phyloP scores from a whole-genome alignment of 1,140 invertebrate species.

The Yoshiicerus persimilis region DNA sequence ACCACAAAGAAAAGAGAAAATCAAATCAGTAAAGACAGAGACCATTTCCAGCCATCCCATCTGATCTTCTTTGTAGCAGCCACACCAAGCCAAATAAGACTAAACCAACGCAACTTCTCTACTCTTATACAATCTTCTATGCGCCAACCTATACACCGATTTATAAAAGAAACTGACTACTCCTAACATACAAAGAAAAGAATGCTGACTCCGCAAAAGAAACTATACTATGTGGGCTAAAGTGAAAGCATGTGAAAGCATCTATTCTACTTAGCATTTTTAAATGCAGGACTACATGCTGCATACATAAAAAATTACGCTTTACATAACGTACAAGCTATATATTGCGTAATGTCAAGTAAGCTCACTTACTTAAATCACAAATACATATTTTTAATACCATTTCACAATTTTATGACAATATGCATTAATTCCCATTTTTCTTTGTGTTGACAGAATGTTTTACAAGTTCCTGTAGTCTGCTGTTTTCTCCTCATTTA shows the following conservation, averaged over 20 bases:
- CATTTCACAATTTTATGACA: too few species aligned
- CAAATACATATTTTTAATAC: too few species aligned
- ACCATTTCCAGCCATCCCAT: not conserved
- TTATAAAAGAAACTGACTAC: not conserved
- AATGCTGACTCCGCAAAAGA: not conserved
- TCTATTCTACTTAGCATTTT: not conserved
- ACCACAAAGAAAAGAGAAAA: not conserved
- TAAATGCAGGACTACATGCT: not conserved
- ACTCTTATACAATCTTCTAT: not conserved
- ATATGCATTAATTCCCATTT: too few species aligned
- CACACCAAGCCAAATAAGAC: not conserved
- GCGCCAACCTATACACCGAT: not conserved
- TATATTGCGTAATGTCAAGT: too few species aligned
- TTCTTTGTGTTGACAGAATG: too few species aligned
- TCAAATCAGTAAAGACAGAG: constrained; percentile 4
- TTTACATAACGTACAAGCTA: too few species aligned
- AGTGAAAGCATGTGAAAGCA: not conserved
- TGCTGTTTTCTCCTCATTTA: too few species aligned
- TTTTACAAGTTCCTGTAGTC: too few species aligned
- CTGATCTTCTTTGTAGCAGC: not conserved
- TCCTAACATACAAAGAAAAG: not conserved
- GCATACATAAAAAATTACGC: not conserved
- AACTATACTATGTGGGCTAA: not conserved
- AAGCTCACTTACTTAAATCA: too few species aligned
- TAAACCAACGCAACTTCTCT: not conserved